Conservation (phyloP, 2,888 invertebrate species). For the Sylvicola fuscatus region DNA sequence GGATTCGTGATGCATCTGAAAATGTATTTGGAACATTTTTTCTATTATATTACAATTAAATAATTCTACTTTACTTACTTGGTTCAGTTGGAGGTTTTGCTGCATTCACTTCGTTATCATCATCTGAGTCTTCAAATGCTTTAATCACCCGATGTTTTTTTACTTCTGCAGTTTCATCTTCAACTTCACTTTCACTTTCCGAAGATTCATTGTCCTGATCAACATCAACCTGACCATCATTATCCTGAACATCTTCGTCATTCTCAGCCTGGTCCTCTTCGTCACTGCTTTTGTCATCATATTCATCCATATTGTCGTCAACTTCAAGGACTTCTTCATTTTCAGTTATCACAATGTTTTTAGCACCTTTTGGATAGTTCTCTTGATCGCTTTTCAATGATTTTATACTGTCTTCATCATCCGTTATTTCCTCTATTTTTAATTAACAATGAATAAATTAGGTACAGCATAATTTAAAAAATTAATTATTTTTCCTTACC, state of each 20-base stretch:
- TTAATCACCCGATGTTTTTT: not conserved
- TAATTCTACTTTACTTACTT: no score
- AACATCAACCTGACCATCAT: conserved; percentile 29
- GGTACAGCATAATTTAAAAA: no score
- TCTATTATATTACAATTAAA: no score
- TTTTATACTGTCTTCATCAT: not conserved
- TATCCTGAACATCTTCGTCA: conserved; percentile 6
- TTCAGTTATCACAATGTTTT: conserved; percentile 20
- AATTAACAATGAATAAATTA: no score
- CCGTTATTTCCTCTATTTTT: not conserved
- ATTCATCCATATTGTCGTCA: conserved; percentile 12
- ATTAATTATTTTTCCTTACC: conserved; percentile 1
- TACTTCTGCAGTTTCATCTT: not conserved
- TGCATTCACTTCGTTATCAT: no score
- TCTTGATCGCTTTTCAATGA: conserved; percentile 12
- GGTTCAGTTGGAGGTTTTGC: not conserved
- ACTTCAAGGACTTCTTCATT: conserved; percentile 10
- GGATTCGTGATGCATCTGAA: conserved; percentile 10
- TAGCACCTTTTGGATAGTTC: conserved; percentile 13
- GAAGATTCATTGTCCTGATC: conserved; percentile 26
- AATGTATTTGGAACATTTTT: no score
- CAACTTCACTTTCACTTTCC: conserved; percentile 4
- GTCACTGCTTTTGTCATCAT: conserved; percentile 23
- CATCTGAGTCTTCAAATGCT: conserved; percentile 19
- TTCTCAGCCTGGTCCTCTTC: conserved; percentile 15